Percentiles rank a stretch among this genome's conserved stretches.
Conservation (phyloP, 2,797 vertebrate species). For the Loriculus beryllinus region DNA sequence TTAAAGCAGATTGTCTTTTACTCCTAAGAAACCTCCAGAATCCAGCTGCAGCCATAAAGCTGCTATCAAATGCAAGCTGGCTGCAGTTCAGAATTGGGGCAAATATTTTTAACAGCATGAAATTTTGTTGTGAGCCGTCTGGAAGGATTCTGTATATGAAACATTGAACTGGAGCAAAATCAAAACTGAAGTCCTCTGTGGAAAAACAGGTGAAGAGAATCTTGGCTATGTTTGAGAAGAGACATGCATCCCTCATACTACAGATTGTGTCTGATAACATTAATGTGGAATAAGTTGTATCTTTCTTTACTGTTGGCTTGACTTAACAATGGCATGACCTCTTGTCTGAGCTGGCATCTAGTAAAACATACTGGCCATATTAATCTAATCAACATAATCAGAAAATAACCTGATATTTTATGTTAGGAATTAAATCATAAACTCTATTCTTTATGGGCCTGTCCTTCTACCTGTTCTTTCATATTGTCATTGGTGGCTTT, state of each 20-base stretch:
- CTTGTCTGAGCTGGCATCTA: not conserved
- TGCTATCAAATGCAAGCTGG: conserved; percentile 20
- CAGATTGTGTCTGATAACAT: not conserved
- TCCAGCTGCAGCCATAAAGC: conserved; percentile 14
- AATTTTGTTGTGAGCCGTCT: conserved; percentile 2
- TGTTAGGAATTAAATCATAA: not conserved
- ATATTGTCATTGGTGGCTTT: not conserved
- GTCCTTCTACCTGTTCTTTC: not conserved
- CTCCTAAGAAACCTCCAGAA: conserved; percentile 16
- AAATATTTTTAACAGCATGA: conserved; percentile 30
- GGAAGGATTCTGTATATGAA: not conserved
- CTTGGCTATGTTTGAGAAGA: not conserved
- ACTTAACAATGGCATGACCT: not conserved
- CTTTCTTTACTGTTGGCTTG: not conserved
- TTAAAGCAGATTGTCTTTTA: not conserved
- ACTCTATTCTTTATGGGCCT: not conserved
- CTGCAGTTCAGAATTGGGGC: not conserved
- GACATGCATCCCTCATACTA: not conserved
- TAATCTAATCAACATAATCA: not conserved
- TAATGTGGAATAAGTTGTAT: not conserved
- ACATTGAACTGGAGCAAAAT: not conserved
- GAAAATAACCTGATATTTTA: conserved; percentile 11
- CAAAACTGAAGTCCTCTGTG: not conserved
- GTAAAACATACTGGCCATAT: not conserved
- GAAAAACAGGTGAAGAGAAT: not conserved